Conservation (phyloP, 2,797 vertebrate species). For the Tauraco hartlaubi region DNA sequence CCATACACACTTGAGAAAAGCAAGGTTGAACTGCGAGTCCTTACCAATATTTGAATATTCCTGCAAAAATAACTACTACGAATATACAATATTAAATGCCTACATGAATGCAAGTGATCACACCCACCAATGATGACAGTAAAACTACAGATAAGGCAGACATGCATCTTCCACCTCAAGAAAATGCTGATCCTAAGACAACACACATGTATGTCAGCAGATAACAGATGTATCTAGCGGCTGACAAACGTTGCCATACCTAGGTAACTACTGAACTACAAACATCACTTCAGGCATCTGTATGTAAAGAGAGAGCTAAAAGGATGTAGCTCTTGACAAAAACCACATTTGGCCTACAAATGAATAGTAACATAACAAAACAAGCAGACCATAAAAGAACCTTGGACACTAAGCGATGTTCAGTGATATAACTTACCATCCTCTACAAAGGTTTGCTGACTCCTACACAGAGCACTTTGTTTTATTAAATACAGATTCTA, state of each 20-base stretch:
- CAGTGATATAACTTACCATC: neutral
- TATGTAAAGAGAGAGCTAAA: neutral
- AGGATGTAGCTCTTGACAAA: neutral
- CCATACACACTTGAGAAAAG: neutral
- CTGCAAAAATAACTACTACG: neutral
- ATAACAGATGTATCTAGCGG: neutral
- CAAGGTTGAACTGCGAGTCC: neutral
- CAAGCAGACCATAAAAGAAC: neutral
- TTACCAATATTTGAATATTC: neutral
- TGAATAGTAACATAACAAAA: neutral
- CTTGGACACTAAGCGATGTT: neutral
- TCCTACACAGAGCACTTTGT: neutral
- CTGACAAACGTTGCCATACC: neutral
- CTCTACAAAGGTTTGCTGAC: neutral
- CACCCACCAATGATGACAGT: neutral
- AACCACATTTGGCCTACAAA: neutral
- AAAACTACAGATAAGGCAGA: neutral
- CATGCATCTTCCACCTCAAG: neutral
- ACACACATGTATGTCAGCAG: accelerated
- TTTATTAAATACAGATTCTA: neutral
- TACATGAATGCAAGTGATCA: neutral
- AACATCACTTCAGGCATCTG: neutral
- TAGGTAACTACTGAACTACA: neutral
- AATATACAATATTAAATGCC: neutral
- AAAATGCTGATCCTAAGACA: neutral